Evolutionary conservation across 2,888 invertebrate species (phyloP), one percentile per base, ranked within the genome.

Genomic region (Eurois occulta): DNA sequence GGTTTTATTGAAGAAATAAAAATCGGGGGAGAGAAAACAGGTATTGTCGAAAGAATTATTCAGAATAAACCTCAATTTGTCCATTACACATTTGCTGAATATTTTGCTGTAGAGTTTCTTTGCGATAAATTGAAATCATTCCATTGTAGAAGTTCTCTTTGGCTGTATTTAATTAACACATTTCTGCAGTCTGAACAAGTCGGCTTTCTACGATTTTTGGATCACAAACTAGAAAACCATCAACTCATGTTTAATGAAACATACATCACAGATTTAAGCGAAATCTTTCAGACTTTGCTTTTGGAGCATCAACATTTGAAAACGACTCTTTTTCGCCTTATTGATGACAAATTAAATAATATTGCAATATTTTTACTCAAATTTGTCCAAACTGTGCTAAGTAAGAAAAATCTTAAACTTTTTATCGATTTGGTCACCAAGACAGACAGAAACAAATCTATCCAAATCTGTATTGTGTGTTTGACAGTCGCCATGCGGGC

Each of bases 51-150:
- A 43, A 73, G 28, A 48, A 78, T 86, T 24, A 32, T 77, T 66
- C 52, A 67, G 11, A 72, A 80, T 18, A 43, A 83, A 65, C 85
- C 83, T 13, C 76, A 80, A 60, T 87, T 86, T 66, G 72, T 83
- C 13, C 87, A 87, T 82, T 86, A 77, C 11, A 81, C 85, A 35
- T 86, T 80, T 65, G 86, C 81, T 43, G 87, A 87, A 72, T 87
- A 87, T 77, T 87, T 86, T 78, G 80, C 83, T 16, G 73, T 69
- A 13, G 87, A 87, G 71, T 82, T 80, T 74, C 55, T 86, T 43
- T 80, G 52, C 18, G 81, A 80, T 41, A 55, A 58, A 52, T 41
- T 80, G 43, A 68, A 75, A 75, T 65, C 68, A 13, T 67, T 48
- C 46, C 62, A 71, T 28, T 72, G 66, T 75, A 60, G 58, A 35